Evolutionary conservation across 2,113 vertebrate species (phyloP).

Genomic region (Sturnus vulgaris): DNA sequence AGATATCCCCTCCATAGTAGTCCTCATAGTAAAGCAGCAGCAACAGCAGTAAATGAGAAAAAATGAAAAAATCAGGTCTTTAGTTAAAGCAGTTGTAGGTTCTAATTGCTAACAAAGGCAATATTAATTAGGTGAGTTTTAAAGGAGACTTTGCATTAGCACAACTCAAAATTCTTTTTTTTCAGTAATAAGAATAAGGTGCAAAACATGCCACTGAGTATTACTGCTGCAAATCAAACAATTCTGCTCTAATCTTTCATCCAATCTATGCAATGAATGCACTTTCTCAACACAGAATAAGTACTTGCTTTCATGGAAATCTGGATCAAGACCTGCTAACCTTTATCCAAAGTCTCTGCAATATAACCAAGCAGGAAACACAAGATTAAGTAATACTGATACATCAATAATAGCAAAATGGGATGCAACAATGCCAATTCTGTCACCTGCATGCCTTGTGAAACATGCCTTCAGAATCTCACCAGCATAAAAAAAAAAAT

Average conservation of each 20-base stretch:
- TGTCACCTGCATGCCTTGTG: neutral
- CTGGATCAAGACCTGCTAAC: neutral
- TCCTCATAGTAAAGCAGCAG: neutral
- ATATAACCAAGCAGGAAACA: neutral
- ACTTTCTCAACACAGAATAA: neutral
- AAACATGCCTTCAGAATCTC: neutral
- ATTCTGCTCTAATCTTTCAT: neutral
- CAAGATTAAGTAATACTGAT: neutral
- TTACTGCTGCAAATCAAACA: neutral
- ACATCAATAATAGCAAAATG: neutral
- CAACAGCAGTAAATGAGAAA: neutral
- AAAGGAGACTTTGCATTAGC: neutral
- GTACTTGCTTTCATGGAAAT: neutral
- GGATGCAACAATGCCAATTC: neutral
- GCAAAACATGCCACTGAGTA: neutral
- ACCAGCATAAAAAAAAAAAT: neutral
- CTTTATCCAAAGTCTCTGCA: neutral
- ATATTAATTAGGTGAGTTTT: neutral
- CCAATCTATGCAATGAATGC: neutral
- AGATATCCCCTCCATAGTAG: neutral
- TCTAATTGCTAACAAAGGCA: neutral
- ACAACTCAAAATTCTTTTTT: neutral
- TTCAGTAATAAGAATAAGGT: neutral
- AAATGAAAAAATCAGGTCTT: neutral
- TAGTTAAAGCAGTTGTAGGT: neutral